A percentile compares a stretch with the other conserved stretches of the same genome.
Evolutionary conservation across 2,113 vertebrate genomes (phyloP).

Genomic region (Plecturocebus donacophilus): DNA sequence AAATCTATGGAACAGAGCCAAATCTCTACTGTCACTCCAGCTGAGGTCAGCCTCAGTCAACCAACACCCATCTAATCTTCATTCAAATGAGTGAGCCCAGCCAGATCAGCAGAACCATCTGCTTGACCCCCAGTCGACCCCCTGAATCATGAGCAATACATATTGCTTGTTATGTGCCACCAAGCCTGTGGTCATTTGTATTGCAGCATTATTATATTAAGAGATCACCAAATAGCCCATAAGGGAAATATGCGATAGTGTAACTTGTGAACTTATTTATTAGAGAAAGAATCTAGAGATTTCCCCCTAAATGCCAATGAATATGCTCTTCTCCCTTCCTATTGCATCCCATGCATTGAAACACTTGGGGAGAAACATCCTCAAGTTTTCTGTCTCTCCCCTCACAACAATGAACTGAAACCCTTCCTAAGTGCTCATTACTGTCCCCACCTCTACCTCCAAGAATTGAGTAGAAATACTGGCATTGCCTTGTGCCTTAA

Average conservation of each 20-base stretch:
- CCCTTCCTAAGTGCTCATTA: neutral
- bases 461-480: neutral
- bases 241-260: neutral
- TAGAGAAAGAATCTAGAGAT: neutral
- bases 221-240: neutral
- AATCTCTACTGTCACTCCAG: neutral
- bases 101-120: neutral
- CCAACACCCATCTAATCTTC: neutral
- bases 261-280: neutral
- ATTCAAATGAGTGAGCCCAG: neutral
- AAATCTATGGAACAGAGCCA: neutral
- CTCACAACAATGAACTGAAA: neutral
- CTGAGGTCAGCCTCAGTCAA: neutral
- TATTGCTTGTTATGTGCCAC: neutral
- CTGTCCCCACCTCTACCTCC: neutral
- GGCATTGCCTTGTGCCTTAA: neutral
- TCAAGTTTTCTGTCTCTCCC: neutral
- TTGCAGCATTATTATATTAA: neutral
- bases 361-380: accelerated
- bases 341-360: neutral
- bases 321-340: neutral
- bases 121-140: neutral
- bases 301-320: neutral
- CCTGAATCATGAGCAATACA: neutral
- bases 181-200: neutral